Conservation (phyloP, 2,797 vertebrate genomes). For the Danio kyathit region DNA sequence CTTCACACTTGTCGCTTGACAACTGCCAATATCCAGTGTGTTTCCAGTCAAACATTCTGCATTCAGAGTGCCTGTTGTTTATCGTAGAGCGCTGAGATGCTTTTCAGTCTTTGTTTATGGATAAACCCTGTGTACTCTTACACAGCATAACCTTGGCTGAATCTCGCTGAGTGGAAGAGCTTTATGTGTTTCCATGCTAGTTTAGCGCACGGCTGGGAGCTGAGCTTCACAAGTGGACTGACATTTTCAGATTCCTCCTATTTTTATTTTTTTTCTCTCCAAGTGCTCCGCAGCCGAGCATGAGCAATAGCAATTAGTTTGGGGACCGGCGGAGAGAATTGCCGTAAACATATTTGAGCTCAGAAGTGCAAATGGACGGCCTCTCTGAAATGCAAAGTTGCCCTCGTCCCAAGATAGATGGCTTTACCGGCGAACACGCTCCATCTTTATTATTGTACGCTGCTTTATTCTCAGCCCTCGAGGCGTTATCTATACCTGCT, state of each 20-base stretch:
- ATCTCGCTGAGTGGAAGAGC: conserved; percentile 1
- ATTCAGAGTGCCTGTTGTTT: conserved; percentile 14
- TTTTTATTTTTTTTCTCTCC: no score
- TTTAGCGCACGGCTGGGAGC: conserved; percentile 10
- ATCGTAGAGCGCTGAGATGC: background rate
- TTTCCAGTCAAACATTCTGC: conserved; percentile 21
- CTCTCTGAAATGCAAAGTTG: conserved; percentile 51
- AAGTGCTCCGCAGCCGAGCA: conserved; percentile 14
- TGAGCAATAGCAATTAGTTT: conserved; percentile 51
- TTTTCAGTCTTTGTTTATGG: conserved; percentile 15
- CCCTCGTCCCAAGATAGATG: conserved; percentile 35
- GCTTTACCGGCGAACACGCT: conserved; percentile 39
- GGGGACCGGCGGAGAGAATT: conserved; percentile 28
- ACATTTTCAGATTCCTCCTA: conserved; percentile 40
- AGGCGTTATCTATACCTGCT: conserved; percentile 14
- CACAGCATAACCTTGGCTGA: conserved; percentile 24
- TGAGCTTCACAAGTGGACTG: conserved; percentile 40
- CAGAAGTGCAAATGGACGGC: conserved; percentile 50
- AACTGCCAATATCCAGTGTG: conserved; percentile 1
- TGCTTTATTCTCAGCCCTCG: background rate
- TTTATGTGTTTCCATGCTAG: conserved; percentile 25
- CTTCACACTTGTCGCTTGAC: background rate
- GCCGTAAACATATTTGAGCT: conserved; percentile 42
- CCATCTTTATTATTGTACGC: conserved; percentile 10
- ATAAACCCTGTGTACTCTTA: conserved; percentile 12